Base-by-base conservation (phyloP, 2,888 invertebrate species). In the Xestia xanthographa region DNA sequence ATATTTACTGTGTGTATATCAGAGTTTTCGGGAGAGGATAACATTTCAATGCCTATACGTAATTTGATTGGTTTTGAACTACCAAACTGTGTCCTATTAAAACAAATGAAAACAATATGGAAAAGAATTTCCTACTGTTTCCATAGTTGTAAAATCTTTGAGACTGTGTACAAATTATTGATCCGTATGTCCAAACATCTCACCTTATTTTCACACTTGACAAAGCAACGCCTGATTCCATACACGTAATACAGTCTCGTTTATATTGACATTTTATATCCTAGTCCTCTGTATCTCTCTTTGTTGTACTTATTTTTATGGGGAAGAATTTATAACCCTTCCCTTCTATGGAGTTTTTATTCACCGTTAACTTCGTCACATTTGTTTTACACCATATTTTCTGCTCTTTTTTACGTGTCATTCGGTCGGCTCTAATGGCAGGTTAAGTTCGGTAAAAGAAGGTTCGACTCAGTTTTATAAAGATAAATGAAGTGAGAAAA, bases 181-280 rank as follows among this genome's bases (percentile, higher is more conserved):
- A n/a, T 26, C 78, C 83, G 88, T 92, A 81, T 91, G 76, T 90
- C 80, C 50, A 72, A 62, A 56, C 34, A 50, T 77, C 79, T 83
- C 89, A 88, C 88, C 89, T 91, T 91, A 92, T 91, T 92, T 92
- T 92, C 87, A 90, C 91, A 91, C 91, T 91, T 93, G 92, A 93
- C 93, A 93, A 93, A 92, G 91, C 92, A 90, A 89, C 86, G 84
- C 86, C 86, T 91, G 90, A 94, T 94, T 93, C 94, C 70, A 87
- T 90, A 90, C 94, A 93, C 94, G 93, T 93, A 93, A 90, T 89
- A 88, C 88, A 85, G 89, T 91, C 92, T 90, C 91, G 88, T 91
- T 92, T 92, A 91, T 92, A 93, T 93, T 92, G 93, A 92, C 92
- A 92, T 91, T 92, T 92, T 91, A 92, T 92, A 90, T 89, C 88